Percentiles rank a stretch among this genome's conserved stretches.
phyloP scores from a whole-genome alignment of 2,888 invertebrate genomes.

The Linnaemya vulpina region DNA sequence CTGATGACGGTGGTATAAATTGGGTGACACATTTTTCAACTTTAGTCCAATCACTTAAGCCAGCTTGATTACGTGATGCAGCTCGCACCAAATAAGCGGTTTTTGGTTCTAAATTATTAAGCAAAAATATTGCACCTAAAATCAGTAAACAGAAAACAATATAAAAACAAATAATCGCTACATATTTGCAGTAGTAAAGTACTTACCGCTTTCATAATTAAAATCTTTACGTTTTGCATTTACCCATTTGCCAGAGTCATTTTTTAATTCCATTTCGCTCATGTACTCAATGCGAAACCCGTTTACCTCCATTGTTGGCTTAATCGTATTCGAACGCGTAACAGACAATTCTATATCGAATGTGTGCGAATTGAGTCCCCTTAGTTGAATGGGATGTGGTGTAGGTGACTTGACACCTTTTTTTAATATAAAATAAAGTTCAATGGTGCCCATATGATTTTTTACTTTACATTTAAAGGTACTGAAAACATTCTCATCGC shows the following conservation, averaged over 20 bases:
- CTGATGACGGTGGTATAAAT: conserved; percentile 79
- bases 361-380: conserved; percentile 82
- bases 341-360: conserved; percentile 82
- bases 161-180: conserved; percentile 1
- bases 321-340: conserved; percentile 72
- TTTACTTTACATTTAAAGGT: conserved; percentile 84
- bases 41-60: conserved; percentile 83
- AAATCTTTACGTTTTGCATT: conserved; percentile 81
- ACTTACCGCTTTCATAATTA: conserved; percentile 82
- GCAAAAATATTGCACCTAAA: conserved; percentile 84
- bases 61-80: conserved; percentile 85
- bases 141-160: conserved; percentile 1
- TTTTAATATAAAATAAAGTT: conserved; percentile 83
- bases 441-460: conserved; percentile 84
- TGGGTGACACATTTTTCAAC: conserved; percentile 80
- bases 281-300: conserved; percentile 82
- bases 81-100: conserved; percentile 85
- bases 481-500: conserved; percentile 82
- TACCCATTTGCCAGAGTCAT: conserved; percentile 81
- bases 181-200: neutral
- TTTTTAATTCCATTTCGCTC: conserved; percentile 80
- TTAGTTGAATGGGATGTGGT: conserved; percentile 82
- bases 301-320: conserved; percentile 80
- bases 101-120: conserved; percentile 83
- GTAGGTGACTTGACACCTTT: conserved; percentile 84